Base-by-base conservation (phyloP, 2,888 invertebrate genomes). In the Pseudococcus jackbeardsleyi region DNA sequence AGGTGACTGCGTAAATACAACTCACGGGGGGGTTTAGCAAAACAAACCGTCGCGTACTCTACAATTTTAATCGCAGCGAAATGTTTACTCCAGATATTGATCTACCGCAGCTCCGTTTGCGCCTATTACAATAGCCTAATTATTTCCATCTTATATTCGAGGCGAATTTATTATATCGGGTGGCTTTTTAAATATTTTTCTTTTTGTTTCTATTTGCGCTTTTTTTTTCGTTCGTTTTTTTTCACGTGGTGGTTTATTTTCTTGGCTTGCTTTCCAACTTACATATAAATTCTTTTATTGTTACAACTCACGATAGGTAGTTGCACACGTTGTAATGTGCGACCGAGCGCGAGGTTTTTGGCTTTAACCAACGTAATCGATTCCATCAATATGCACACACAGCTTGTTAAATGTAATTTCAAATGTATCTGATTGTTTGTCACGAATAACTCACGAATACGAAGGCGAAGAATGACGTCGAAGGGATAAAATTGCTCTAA, bases 1-100 rank as follows among this genome's bases (percentile, higher is more conserved):
- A 82, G 88, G 88, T 82, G 79, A 88, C 79, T 88, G 54, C 82
- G 88, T 88, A 88, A 88, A 88, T 88, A 88, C 88, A 59, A 77
- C 88, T 88, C 88, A 33, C 33, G 39, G 88, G 88, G 82, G 82
- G 88, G 54, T 88, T 88, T 50, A 39, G 59, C 88, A 88, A 88
- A 88, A 88, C 88, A 88, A 88, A 88, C 88, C 87, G 19, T 87
- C 59, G 72, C 48, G 54, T 88, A 54, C 79, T 87, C 50, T 39
- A 82, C 82, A 88, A 88, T 88, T 88, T 88, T 82, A 48, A 88
- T 19, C 72, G 46, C 48, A 22, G 12, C 64, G 59, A 85, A 64
- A 54, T 85, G 85, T 85, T 85, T 85, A 85, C 85, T 85, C 42
- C 59, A 39, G 85, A 85, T 85, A 85, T 85, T 64, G 85, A 85